phyloP scores from a whole-genome alignment of 2,888 invertebrate genomes.

The Furcula furcula region DNA sequence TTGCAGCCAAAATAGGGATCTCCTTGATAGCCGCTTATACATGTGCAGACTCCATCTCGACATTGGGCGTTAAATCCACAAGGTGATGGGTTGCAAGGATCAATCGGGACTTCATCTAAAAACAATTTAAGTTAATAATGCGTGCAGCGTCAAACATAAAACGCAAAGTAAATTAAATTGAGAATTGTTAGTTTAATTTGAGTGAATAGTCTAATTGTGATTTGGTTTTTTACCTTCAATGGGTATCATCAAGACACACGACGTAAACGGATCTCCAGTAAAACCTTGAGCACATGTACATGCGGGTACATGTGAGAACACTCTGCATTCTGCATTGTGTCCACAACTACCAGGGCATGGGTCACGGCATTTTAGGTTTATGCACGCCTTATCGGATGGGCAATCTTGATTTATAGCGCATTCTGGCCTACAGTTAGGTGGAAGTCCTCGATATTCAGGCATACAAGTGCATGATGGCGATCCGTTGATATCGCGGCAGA shows the following conservation, averaged over 20 bases:
- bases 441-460: constrained; percentile 84
- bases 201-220: too few relatives aligned
- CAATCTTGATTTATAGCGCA: constrained; percentile 88
- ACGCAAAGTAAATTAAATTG: too few relatives aligned
- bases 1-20: constrained; percentile 88
- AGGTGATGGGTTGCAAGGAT: constrained; percentile 89
- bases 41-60: constrained; percentile 84
- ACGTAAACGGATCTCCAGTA: constrained; percentile 89
- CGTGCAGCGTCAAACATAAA: too few relatives aligned
- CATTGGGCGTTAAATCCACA: constrained; percentile 86
- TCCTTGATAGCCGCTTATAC: constrained; percentile 86
- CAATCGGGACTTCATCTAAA: constrained; percentile 64
- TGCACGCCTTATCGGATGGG: constrained; percentile 86
- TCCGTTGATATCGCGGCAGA: constrained; percentile 83
- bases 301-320: constrained; percentile 86
- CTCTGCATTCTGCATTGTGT: constrained; percentile 82
- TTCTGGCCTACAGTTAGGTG: constrained; percentile 88
- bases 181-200: too few relatives aligned
- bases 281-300: constrained; percentile 86
- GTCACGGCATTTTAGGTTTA: constrained; percentile 87
- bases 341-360: constrained; percentile 89
- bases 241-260: constrained; percentile 80
- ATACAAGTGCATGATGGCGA: constrained; percentile 85
- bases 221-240: constrained; percentile 49
- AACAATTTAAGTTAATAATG: too few relatives aligned